phyloP scores from a whole-genome alignment of 2,113 vertebrate species.

The Rissa tridactyla region DNA sequence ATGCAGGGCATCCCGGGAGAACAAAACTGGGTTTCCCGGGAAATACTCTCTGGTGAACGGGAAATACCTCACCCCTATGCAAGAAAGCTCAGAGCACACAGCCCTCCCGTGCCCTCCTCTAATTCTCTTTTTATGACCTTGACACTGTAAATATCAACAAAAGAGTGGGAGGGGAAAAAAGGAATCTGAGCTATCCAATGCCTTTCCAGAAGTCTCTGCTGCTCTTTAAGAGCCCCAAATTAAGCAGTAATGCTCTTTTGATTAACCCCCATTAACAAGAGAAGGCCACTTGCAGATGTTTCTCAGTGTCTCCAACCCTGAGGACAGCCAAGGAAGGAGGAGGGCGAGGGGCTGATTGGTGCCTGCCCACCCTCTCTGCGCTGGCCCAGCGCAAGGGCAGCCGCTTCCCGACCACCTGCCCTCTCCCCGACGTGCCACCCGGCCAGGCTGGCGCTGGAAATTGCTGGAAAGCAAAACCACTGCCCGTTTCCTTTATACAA shows the following conservation, averaged over 20 bases:
- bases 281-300: neutral
- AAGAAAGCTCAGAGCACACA: neutral
- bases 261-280: neutral
- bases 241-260: neutral
- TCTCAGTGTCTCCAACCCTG: neutral
- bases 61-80: neutral
- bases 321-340: conserved; percentile 31
- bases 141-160: neutral
- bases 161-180: neutral
- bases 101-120: neutral
- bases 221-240: neutral
- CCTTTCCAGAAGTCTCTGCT: neutral
- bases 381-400: neutral
- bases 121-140: neutral
- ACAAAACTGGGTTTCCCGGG: neutral
- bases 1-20: neutral
- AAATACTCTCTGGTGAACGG: neutral
- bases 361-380: neutral
- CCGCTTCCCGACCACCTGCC: neutral
- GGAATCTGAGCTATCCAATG: neutral
- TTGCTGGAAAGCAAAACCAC: conserved; percentile 6
- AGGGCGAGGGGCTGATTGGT: neutral
- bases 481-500: neutral
- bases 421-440: neutral
- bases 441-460: conserved; percentile 6